Conservation (phyloP, 1,140 invertebrate species). For the Heliconius congener region DNA sequence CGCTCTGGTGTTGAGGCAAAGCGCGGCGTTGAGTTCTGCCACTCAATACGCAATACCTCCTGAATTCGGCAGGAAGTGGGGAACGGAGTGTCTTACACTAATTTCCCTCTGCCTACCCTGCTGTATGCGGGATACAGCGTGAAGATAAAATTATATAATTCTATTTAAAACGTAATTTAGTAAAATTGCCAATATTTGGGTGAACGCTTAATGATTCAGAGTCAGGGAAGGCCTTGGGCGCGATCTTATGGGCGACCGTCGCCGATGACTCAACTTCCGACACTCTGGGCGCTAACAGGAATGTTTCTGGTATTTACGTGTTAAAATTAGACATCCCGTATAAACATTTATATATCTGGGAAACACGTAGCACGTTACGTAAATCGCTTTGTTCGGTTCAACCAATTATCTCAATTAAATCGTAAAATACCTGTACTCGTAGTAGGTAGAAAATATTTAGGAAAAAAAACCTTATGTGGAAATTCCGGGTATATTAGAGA, state of each 20-base stretch:
- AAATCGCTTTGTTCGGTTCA: conserved; percentile 12
- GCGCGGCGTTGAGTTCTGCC: no score
- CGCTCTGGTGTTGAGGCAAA: no score
- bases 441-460: no score
- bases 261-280: conserved; percentile 56
- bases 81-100: no score
- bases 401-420: neutral
- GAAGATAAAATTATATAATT: no score
- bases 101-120: no score
- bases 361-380: conserved; percentile 21
- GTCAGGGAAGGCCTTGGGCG: conserved; percentile 24
- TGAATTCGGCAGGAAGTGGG: no score
- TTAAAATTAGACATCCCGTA: conserved; percentile 42
- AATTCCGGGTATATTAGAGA: no score
- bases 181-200: neutral
- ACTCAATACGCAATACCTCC: no score
- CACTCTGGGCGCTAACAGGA: conserved; percentile 47
- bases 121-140: no score
- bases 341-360: conserved; percentile 11
- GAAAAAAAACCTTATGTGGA: no score
- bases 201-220: conserved; percentile 35
- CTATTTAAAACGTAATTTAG: neutral
- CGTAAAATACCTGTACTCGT: neutral
- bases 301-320: conserved; percentile 45
- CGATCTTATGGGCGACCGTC: conserved; percentile 29